Evolutionary conservation across 30 jellyfish, hydroid and myxozoan genomes (phyloP).

Genomic region (Turritopsis dohrnii): DNA sequence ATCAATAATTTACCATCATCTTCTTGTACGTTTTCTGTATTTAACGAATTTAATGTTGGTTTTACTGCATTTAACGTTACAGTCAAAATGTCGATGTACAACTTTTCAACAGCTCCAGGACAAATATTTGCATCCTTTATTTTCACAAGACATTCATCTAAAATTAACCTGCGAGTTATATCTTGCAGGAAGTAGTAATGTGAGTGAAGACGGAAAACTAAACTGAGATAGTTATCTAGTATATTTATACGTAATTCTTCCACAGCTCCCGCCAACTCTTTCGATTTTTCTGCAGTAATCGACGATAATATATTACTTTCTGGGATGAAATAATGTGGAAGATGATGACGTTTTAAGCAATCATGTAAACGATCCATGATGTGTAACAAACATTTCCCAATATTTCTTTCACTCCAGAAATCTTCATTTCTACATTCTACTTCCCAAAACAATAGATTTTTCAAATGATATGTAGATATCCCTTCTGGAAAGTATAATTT

Average conservation of each 20-base stretch:
- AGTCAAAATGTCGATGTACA: background rate
- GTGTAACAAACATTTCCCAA: background rate
- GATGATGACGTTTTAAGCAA: constrained; percentile 5
- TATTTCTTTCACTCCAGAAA: constrained; percentile 31
- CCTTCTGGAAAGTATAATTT: constrained; percentile 22
- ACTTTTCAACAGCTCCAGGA: background rate
- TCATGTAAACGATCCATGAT: constrained; percentile 13
- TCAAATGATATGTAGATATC: constrained; percentile 33
- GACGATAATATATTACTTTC: constrained; percentile 23
- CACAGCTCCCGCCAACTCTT: constrained; percentile 8
- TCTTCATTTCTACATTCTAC: background rate
- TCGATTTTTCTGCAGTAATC: background rate
- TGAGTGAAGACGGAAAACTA: constrained; percentile 17
- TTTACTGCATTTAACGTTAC: background rate
- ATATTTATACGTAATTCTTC: constrained; percentile 16
- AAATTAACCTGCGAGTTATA: background rate
- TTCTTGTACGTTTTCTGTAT: background rate
- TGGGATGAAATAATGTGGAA: constrained; percentile 42
- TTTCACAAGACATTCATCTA: background rate
- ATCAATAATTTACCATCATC: background rate
- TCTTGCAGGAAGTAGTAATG: background rate
- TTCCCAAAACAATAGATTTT: constrained; percentile 33
- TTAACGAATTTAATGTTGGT: background rate
- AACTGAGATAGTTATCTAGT: background rate
- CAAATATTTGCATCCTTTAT: background rate